These are phyloP conservation scores for Falco naumanni DNA, from an alignment of 2,797 vertebrate species.

Conservation along the genomic window DNA sequence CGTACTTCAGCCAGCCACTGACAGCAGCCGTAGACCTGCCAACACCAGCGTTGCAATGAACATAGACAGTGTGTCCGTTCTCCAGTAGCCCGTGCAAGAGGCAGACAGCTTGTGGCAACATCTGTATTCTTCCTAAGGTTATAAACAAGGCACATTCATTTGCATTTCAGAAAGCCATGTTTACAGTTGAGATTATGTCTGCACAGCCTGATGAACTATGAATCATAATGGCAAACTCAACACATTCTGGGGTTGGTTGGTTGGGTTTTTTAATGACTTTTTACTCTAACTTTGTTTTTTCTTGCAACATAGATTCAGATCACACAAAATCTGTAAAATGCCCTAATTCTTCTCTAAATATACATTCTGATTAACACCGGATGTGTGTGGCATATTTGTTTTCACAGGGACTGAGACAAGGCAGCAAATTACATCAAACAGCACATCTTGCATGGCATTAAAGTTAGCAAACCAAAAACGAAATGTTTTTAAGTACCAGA, in stretches of 20 bases:
- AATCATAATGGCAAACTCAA: neutral
- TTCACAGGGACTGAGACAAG: neutral
- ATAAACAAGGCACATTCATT: conserved; percentile 2
- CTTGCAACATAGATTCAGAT: neutral
- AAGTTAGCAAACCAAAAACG: neutral
- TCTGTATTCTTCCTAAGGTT: conserved; percentile 86
- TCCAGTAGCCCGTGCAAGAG: conserved; percentile 91
- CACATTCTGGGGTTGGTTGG: neutral
- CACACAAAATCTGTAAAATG: neutral
- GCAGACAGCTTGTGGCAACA: conserved; percentile 95
- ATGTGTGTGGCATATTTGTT: neutral
- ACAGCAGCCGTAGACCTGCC: conserved; percentile 92
- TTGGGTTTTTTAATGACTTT: neutral
- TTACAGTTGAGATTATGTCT: neutral
- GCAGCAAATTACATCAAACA: neutral
- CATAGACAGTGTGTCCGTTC: conserved; percentile 92
- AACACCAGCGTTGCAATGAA: conserved; percentile 96
- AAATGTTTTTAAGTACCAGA: neutral
- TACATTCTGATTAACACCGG: neutral
- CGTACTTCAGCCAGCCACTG: conserved; percentile 92
- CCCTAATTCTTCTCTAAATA: neutral
- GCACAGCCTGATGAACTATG: neutral
- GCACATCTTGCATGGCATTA: fast-evolving
- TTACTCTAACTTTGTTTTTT: neutral
- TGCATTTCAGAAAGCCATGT: neutral